Base-by-base conservation (phyloP, 2,797 vertebrate genomes). In the Sebastes iracundus region DNA sequence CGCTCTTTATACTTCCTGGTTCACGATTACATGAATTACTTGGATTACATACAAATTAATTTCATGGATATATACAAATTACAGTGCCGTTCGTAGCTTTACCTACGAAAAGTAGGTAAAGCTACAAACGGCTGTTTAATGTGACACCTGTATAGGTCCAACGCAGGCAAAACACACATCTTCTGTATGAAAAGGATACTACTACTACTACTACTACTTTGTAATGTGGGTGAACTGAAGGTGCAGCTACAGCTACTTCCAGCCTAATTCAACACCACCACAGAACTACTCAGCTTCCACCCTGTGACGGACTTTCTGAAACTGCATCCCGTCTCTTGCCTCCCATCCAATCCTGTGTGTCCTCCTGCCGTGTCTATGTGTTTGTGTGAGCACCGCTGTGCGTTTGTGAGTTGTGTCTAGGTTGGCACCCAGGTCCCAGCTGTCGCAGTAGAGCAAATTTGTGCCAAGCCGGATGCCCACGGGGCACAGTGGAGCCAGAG, bases 381-480 rank as follows among this genome's bases (percentile, higher is more conserved):
- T 64, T 20, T 62, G 55, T 68, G 55, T 58, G 60, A 62, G 61
- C 16, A 25, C 55, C 30, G 4, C 8, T 79, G 68, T 63, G 61
- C 35, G 52, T 86, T 14, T 79, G 69, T 73, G 73, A 75, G 68
- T 76, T 77, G 38, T 77, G 75, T 82, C 82, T 86, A 72, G 75
- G 77, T 88, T 87, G 87, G 85, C 84, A 83, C 82, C 80, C 77
- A 70, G 75, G 84, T 82, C 89, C 90, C 92, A 91, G 91, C 89
- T 94, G 92, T 89, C 82, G 66, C 89, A 77, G 81, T 56, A 53
- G 22, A 73, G 77, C 70, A 71, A 75, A 61, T 79, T 46, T 89
- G 58, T n/a, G 85, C 92, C 93, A 94, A 90, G 82, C 84, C 75
- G 76, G 88, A 92, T 87, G 77, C 93, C 89, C 90, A 59, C n/a